Evolutionary conservation across 2,888 invertebrate species (phyloP), one percentile per base, ranked within the genome.

Genomic region (Synanthedon vespiformis): DNA sequence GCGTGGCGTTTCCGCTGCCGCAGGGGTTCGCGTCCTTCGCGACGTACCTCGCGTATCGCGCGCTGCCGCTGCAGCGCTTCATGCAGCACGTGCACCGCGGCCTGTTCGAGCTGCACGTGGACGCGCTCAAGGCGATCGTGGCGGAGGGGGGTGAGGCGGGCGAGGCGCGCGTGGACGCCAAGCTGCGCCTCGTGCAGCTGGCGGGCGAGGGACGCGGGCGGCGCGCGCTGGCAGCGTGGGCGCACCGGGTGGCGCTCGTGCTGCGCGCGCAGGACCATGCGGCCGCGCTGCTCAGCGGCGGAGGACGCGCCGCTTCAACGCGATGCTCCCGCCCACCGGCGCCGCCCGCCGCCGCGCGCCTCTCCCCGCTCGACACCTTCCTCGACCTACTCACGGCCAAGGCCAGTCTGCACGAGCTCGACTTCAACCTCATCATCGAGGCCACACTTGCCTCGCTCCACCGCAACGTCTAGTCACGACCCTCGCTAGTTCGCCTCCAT

Each of bases 21-120:
- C 93, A 94, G 68, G 96, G 96, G 12, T 96, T 96, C 75, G 92
- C 93, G 14, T 95, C 96, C 4, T 96, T 95, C 86, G 94, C 96
- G 75, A 93, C 95, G 2, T 95, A 94, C 76, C 88, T 96, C 52
- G 96, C 95, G 1, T 95, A 94, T 77, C 89, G 93, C 62, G 92
- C 94, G 22, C 81, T 96, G 58, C 89, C 91, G 34, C 94, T 93
- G 77, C 90, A 92, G 58, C 90, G 92, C 72, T 96, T 96, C 76
- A 77, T 94, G 63, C 95, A 95, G 76, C 95, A 95, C 75, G 92
- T 95, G 54, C 92, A 93, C 62, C 89, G 93, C 63, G 93, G 94
- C 70, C 95, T 95, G 48, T 93, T 96, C 62, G 94, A 95, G 68
- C 80, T 96, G 59, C 96, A 95, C 82, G 93, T 95, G 27, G 95